A percentile compares a stretch with the other conserved stretches of the same genome.
phyloP scores from a whole-genome alignment of 2,113 vertebrate species.

The Rallus limicola region DNA sequence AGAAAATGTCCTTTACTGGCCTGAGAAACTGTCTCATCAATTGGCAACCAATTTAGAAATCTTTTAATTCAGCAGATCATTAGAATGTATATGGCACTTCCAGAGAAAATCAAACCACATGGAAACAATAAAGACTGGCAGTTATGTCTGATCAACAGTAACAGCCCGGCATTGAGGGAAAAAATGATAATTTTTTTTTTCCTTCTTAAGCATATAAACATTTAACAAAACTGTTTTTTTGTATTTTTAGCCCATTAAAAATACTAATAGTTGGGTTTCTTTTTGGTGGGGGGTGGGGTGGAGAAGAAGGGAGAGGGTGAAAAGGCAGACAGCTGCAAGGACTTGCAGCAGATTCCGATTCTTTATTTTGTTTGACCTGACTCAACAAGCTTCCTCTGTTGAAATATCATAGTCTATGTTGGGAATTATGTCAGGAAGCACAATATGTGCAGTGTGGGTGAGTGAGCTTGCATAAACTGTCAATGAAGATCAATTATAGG shows the following conservation, averaged over 20 bases:
- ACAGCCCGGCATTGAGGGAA: neutral
- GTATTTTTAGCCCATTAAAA: neutral
- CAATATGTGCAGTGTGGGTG: constrained; percentile 66
- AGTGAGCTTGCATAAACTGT: constrained; percentile 64
- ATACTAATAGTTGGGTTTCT: neutral
- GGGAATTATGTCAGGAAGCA: constrained; percentile 69
- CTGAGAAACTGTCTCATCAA: neutral
- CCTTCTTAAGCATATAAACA: neutral
- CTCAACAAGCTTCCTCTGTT: constrained; percentile 62
- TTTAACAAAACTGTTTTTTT: neutral
- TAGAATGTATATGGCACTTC: constrained; percentile 28
- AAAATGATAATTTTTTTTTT: neutral
- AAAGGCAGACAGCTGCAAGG: constrained; percentile 40
- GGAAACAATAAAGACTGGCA: constrained; percentile 12
- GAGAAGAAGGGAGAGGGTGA: neutral
- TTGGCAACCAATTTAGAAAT: neutral
- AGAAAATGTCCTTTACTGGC: constrained; percentile 24
- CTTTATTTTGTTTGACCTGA: constrained; percentile 62
- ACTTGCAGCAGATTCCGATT: constrained; percentile 21
- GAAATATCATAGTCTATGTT: constrained; percentile 61
- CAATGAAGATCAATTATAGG: constrained; percentile 67
- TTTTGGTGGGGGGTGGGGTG: neutral
- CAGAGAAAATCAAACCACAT: constrained; percentile 14
- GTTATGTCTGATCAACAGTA: constrained; percentile 26
- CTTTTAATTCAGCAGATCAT: constrained; percentile 35